Conservation (phyloP, 2,113 vertebrate genomes). For the Panurus biarmicus region DNA sequence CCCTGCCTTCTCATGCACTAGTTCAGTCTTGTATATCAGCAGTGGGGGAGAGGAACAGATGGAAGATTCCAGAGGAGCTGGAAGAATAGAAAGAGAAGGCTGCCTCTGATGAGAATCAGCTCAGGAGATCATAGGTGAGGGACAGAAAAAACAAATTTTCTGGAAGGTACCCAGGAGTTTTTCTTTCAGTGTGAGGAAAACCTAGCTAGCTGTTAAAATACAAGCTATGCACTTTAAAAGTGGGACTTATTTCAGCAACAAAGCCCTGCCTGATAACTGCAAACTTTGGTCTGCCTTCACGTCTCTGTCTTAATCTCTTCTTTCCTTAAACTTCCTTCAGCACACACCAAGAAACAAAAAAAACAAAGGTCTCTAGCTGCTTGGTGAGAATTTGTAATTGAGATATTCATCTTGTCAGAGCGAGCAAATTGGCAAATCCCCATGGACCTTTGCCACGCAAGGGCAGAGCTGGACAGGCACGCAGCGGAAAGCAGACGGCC, state of each 20-base stretch:
- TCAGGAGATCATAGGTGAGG: not conserved
- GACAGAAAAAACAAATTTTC: not conserved
- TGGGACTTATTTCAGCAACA: not conserved
- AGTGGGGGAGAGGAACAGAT: not conserved
- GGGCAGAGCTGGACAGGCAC: not conserved
- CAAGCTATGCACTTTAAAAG: not conserved
- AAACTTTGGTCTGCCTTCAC: not conserved
- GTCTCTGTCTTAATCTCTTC: not conserved
- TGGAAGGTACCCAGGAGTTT: not conserved
- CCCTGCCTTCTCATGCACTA: not conserved
- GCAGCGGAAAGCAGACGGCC: not conserved
- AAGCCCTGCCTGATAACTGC: not conserved
- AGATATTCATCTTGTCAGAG: not conserved
- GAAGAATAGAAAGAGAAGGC: not conserved
- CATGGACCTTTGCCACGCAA: not conserved
- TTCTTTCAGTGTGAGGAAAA: not conserved
- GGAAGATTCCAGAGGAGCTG: not conserved
- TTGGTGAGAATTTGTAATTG: not conserved
- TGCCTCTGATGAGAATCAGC: not conserved
- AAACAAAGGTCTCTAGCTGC: not conserved
- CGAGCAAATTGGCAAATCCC: not conserved
- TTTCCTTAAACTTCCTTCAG: not conserved
- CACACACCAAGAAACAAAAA: not conserved
- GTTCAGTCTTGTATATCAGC: not conserved
- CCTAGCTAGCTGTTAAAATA: not conserved